These are phyloP conservation scores for Etheostoma cragini DNA, from an alignment of 2,113 vertebrate genomes.

Conservation along the genomic window DNA sequence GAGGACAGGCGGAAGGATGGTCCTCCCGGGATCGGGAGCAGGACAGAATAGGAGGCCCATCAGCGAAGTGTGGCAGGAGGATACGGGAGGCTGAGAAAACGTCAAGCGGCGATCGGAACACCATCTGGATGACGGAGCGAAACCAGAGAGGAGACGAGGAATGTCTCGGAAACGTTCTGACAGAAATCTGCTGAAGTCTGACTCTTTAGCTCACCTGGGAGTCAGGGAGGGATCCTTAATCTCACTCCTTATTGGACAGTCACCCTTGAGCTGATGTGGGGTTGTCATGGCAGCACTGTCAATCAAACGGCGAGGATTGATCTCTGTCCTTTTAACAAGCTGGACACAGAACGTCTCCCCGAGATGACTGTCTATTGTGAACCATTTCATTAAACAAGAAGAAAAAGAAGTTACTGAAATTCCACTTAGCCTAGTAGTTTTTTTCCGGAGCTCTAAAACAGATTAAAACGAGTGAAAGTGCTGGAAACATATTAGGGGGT, in stretches of 20 bases:
- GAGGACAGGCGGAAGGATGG: conserved; percentile 72
- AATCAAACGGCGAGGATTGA: conserved; percentile 90
- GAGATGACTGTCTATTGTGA: not conserved
- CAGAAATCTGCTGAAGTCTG: conserved; percentile 87
- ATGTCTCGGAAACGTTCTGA: conserved; percentile 11
- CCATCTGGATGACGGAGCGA: conserved; percentile 87
- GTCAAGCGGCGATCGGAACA: conserved; percentile 96
- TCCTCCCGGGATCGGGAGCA: conserved; percentile 90
- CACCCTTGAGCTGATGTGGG: conserved; percentile 88
- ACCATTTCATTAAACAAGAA: not conserved
- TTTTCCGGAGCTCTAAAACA: not conserved
- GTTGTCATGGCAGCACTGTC: conserved; percentile 94
- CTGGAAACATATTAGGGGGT: not conserved
- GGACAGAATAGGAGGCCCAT: conserved; percentile 87
- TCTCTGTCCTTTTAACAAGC: conserved; percentile 80
- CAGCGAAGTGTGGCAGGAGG: conserved; percentile 92
- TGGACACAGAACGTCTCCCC: conserved; percentile 8
- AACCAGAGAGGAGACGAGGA: conserved; percentile 23
- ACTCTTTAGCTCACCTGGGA: conserved; percentile 92
- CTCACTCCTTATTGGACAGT: conserved; percentile 97
- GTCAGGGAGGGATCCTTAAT: conserved; percentile 89
- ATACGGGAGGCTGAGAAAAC: conserved; percentile 92
- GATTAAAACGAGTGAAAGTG: not conserved
- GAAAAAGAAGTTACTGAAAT: not conserved
- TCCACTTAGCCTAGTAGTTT: not conserved